Percentiles rank a stretch among this genome's conserved stretches.
These are phyloP conservation scores for Catharus ustulatus DNA, from an alignment of 2,797 vertebrate species.

Conservation along the genomic window DNA sequence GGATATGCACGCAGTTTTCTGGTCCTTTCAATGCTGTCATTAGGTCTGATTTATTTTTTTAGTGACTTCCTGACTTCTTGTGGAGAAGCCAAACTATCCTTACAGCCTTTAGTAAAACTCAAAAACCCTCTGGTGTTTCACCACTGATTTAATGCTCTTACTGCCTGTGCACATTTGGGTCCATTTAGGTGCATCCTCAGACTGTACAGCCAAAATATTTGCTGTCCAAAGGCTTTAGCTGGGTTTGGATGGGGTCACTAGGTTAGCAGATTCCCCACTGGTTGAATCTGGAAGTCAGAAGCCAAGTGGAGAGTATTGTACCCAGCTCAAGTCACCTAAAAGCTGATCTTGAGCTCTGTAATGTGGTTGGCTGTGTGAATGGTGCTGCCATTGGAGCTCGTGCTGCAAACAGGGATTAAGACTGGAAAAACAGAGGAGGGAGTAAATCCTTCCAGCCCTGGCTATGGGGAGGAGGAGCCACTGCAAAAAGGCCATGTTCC, in stretches of 20 bases:
- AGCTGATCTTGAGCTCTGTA: background rate
- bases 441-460: background rate
- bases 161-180: background rate
- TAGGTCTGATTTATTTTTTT: background rate
- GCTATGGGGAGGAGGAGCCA: background rate
- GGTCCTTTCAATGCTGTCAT: background rate
- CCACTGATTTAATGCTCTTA: background rate
- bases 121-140: background rate
- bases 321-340: fast-evolving
- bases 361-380: background rate
- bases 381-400: background rate
- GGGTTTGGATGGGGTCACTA: background rate
- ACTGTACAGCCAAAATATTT: background rate
- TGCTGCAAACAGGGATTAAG: background rate
- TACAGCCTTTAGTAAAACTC: background rate
- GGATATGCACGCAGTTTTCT: background rate
- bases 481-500: background rate
- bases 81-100: background rate
- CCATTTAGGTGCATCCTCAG: background rate
- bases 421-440: background rate
- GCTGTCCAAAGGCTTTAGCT: background rate
- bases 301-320: background rate
- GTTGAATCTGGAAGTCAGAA: background rate
- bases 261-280: background rate
- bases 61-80: background rate